phyloP scores from a whole-genome alignment of 2,113 vertebrate genomes.

The Cettia cetti region DNA sequence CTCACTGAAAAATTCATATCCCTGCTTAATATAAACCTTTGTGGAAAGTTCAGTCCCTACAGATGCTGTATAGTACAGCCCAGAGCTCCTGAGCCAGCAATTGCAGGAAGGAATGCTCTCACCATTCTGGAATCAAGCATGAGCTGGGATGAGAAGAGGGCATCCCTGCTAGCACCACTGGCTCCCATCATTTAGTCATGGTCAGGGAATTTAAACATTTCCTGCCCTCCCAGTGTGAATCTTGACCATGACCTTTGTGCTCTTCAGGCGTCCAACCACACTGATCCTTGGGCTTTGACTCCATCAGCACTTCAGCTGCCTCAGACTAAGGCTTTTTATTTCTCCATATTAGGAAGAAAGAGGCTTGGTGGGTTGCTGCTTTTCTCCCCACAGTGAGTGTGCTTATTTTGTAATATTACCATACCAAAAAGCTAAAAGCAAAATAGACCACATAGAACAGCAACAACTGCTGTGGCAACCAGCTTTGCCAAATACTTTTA shows the following conservation, averaged over 20 bases:
- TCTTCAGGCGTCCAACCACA: not conserved
- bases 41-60: not conserved
- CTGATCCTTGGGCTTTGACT: not conserved
- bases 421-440: conserved; percentile 45
- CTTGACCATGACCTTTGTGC: not conserved
- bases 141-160: not conserved
- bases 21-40: not conserved
- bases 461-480: conserved; percentile 25
- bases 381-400: not conserved
- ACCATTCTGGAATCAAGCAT: not conserved
- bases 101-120: not conserved
- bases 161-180: not conserved
- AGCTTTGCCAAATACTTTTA: not conserved
- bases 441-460: not conserved
- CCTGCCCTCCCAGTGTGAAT: conserved; percentile 13
- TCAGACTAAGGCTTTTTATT: not conserved
- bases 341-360: conserved; percentile 70
- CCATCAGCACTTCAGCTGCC: conserved; percentile 6
- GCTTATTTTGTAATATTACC: conserved; percentile 35
- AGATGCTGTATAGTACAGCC: not conserved
- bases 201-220: conserved; percentile 55
- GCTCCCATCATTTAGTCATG: not conserved
- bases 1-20: not conserved
- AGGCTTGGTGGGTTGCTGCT: not conserved
- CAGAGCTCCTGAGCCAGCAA: not conserved